phyloP scores from a whole-genome alignment of 2,888 invertebrate species.

The Protodeltote pygarga region DNA sequence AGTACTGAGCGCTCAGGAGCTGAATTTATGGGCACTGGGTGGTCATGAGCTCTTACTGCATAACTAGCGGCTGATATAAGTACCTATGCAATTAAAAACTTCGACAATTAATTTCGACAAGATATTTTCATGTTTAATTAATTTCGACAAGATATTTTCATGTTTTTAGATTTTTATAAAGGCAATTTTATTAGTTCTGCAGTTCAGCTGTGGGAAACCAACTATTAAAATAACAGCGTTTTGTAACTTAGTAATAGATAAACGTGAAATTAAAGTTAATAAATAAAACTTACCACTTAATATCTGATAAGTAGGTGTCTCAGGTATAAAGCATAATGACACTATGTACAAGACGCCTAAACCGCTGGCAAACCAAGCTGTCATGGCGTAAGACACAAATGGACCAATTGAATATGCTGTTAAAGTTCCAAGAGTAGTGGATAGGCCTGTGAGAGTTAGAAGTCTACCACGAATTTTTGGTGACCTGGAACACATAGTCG shows the following conservation, averaged over 20 bases:
- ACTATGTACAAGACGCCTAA: constrained; percentile 39
- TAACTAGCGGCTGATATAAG: no score
- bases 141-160: no score
- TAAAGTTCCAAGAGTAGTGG: constrained; percentile 51
- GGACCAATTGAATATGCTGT: constrained; percentile 53
- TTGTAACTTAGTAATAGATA: neutral
- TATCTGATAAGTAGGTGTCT: constrained; percentile 60
- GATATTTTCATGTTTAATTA: no score
- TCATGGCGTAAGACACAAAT: constrained; percentile 48
- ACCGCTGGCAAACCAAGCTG: constrained; percentile 48
- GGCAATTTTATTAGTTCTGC: no score
- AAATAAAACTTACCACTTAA: constrained; percentile 52
- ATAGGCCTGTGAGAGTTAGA: constrained; percentile 53
- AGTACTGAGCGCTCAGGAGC: no score
- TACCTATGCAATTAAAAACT: no score
- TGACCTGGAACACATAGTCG: constrained; percentile 60
- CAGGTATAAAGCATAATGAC: constrained; percentile 53
- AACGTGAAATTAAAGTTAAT: neutral
- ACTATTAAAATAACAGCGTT: neutral
- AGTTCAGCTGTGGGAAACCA: no score
- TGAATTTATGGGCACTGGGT: no score
- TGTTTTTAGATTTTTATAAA: no score
- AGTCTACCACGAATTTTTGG: constrained; percentile 61
- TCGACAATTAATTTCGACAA: no score
- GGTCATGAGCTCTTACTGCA: no score